A percentile compares a stretch with the other conserved stretches of the same genome.
These are phyloP conservation scores for Hedya salicella DNA, from an alignment of 2,888 invertebrate species.

Conservation along the genomic window DNA sequence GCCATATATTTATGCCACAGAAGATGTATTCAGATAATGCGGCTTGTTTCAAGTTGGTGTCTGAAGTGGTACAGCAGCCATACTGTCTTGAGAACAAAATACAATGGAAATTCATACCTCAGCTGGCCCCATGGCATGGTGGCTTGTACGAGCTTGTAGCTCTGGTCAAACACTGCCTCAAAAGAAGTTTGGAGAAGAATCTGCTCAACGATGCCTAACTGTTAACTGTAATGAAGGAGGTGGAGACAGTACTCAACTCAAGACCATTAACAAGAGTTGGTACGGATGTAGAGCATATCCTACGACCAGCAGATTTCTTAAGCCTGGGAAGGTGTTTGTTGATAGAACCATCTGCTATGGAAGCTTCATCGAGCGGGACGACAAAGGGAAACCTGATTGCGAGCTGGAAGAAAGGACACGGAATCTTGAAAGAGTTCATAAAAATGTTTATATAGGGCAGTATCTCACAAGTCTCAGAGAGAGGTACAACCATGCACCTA, in stretches of 20 bases:
- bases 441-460: constrained; percentile 34
- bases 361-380: not conserved
- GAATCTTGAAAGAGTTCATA: constrained; percentile 39
- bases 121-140: constrained; percentile 47
- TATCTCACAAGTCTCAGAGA: constrained; percentile 9
- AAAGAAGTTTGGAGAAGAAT: not conserved
- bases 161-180: constrained; percentile 4
- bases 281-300: constrained; percentile 20
- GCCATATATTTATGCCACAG: too few species aligned
- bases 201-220: not conserved
- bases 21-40: too few species aligned
- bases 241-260: constrained; percentile 8
- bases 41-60: too few species aligned
- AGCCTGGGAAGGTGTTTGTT: constrained; percentile 1
- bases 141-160: constrained; percentile 47
- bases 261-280: constrained; percentile 30
- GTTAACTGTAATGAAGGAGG: constrained; percentile 12
- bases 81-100: constrained; percentile 21
- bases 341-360: not conserved
- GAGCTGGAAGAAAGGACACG: constrained; percentile 41
- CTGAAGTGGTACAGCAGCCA: too few species aligned
- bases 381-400: constrained; percentile 37
- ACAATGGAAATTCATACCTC: constrained; percentile 46
- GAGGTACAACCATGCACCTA: not conserved
- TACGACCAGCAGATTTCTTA: constrained; percentile 35